Base-by-base conservation (phyloP, 2,797 vertebrate species). In the Varecia variegata region DNA sequence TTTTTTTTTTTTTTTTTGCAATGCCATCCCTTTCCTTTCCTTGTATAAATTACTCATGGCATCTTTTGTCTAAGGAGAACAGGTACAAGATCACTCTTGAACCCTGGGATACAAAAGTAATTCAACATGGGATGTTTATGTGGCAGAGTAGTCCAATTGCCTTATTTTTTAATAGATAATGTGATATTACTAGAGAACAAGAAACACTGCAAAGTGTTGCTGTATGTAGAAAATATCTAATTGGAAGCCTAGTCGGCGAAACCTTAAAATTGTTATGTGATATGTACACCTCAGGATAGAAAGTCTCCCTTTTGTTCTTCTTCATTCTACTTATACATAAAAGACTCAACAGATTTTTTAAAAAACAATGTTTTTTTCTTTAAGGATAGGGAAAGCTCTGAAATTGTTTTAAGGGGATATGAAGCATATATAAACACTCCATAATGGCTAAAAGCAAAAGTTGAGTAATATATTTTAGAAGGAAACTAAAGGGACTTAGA, bases 51-150 rank as follows among this genome's bases (percentile, higher is more conserved):
- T 97, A 25, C 93, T 98, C 23, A n/a, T 96, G 58, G 82, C 95
- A 91, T 93, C 93, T 98, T 98, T 97, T 96, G 47, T 98, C 88
- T 96, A 94, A 97, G 86, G 92, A 96, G 97, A 92, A 98, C 90
- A 98, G 91, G 87, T 92, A 86, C 95, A 97, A 96, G 95, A 87
- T 98, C 96, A 97, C 88, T 93, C 97, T 92, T 79, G 87, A 97
- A 95, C 77, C 90, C 45, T 89, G 68, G 54, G 52, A 97, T 97
- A 97, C 60, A 95, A 97, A 97, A 80, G 88, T 96, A 95, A 96
- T 97, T 97, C 93, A 81, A 88, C 77, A 32, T 38, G 30, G 71
- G 74, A 88, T 73, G 91, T 95, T 88, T 80, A 79, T 85, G 74
- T 94, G 94, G 70, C 56, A 96, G 81, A 88, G 45, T 56, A 90